Evolutionary conservation across 2,113 vertebrate species (phyloP), one percentile per base, ranked within the genome.

Genomic region (Xiphophorus hellerii): DNA sequence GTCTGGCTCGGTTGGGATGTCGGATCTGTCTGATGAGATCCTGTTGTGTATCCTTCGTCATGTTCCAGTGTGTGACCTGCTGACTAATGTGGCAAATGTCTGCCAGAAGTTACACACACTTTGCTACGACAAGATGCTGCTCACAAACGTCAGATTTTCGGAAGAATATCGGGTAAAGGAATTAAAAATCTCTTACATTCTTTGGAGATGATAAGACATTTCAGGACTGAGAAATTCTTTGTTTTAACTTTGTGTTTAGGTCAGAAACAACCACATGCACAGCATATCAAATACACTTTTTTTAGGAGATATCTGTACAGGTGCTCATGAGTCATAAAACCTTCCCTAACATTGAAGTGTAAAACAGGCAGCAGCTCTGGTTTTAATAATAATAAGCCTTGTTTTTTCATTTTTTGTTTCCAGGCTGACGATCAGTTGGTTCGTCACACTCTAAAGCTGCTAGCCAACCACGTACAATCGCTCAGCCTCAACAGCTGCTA

Each of bases 1-100:
- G 25, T 90, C 93, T 0, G 80, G 69, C 1, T 89, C 88, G 0
- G 87, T 96, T 83, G 95, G 95, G 71, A 93, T 99, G 83, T 96
- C 96, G 2, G 96, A 96, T 72, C 96, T 99, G 81, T 98, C 97
- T 0, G 97, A 99, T 30, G 98, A 99, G 92, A 98, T 99, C 84
- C 93, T 99, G 62, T 86, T 99, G 81, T 96, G 97, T 84, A 98
- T 99, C 83, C 95, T 99, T 79, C 95, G 94, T 66, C 95, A 96
- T 0, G 89, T 98, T 33, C 96, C 97, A 25, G 95, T 96, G 85
- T 96, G 93, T 7, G 97, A 99, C 93, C 92, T 98, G 73, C 90
- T 98, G 65, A 86, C 95, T 70, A 98, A 93, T 0, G 97, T 99
- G 81, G 94, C 95, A 29, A 94, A 84, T 2, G 96, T 96, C 77